Evolutionary conservation across 2,888 invertebrate genomes (phyloP).

Genomic region (Pediacus dermestoides): DNA sequence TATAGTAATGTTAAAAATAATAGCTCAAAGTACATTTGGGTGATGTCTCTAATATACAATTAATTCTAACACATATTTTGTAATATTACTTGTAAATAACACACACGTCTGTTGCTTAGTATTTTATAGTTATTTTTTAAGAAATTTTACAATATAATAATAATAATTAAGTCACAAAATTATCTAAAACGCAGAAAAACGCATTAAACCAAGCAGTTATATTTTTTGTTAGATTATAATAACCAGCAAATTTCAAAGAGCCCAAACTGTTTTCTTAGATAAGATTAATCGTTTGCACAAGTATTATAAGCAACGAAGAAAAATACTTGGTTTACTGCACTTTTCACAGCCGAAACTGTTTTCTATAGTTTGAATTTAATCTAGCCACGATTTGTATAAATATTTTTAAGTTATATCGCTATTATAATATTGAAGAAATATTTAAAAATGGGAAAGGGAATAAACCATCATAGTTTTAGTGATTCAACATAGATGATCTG

Average conservation of each 20-base stretch:
- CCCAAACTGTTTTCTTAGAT: constrained; percentile 8
- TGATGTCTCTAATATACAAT: constrained; percentile 33
- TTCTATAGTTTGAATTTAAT: constrained; percentile 27
- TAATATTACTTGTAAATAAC: constrained; percentile 41
- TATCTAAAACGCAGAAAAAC: constrained; percentile 22
- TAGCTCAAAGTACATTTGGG: constrained; percentile 40
- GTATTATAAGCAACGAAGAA: too few species aligned
- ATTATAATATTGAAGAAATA: constrained; percentile 35
- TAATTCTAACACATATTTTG: constrained; percentile 39
- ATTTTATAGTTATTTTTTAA: constrained; percentile 29
- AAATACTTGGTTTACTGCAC: constrained; percentile 14
- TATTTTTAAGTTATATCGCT: constrained; percentile 25
- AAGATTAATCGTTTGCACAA: too few species aligned
- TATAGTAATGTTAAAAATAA: constrained; percentile 27
- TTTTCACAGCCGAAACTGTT: constrained; percentile 15
- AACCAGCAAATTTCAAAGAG: constrained; percentile 2
- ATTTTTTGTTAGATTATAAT: constrained; percentile 13
- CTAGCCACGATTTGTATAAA: constrained; percentile 26
- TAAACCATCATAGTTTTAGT: constrained; percentile 39
- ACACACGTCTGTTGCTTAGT: constrained; percentile 34
- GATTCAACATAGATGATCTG: constrained; percentile 40
- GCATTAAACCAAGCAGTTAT: constrained; percentile 17
- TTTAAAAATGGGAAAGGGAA: too few species aligned
- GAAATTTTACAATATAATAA: constrained; percentile 23
- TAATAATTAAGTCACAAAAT: constrained; percentile 20